Conservation (phyloP, 53 echinoderm and acorn worm species). For the Crossaster papposus region DNA sequence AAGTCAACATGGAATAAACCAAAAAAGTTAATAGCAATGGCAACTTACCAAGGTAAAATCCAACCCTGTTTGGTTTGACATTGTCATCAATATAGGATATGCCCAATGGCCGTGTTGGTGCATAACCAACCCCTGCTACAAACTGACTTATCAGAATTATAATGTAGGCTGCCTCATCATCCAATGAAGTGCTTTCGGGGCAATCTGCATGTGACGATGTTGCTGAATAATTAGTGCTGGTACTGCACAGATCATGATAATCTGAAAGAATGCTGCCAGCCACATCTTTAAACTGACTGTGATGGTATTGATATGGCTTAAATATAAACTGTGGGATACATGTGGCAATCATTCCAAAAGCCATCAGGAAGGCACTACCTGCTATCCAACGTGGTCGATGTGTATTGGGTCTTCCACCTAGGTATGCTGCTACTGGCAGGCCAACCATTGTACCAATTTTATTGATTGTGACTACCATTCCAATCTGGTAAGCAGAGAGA, state of each 20-base stretch:
- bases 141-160: constrained; percentile 64
- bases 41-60: constrained; percentile 66
- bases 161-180: constrained; percentile 56
- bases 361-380: constrained; percentile 60
- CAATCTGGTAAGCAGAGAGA: constrained; percentile 61
- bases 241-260: neutral
- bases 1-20: neutral
- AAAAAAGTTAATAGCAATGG: neutral
- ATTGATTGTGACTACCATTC: constrained; percentile 70
- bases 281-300: neutral
- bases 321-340: constrained; percentile 69
- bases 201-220: neutral
- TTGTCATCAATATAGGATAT: constrained; percentile 77
- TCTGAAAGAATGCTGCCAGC: neutral
- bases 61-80: constrained; percentile 63
- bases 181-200: neutral
- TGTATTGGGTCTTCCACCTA: constrained; percentile 63
- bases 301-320: constrained; percentile 58
- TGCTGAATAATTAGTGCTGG: neutral
- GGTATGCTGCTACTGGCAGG: constrained; percentile 64
- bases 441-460: constrained; percentile 63
- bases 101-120: constrained; percentile 69
- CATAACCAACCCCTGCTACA: constrained; percentile 68
- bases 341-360: constrained; percentile 57
- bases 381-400: constrained; percentile 73